Evolutionary conservation across 2,888 invertebrate species (phyloP), one percentile per base, ranked within the genome.

Genomic region (Dermolepida albohirtum): DNA sequence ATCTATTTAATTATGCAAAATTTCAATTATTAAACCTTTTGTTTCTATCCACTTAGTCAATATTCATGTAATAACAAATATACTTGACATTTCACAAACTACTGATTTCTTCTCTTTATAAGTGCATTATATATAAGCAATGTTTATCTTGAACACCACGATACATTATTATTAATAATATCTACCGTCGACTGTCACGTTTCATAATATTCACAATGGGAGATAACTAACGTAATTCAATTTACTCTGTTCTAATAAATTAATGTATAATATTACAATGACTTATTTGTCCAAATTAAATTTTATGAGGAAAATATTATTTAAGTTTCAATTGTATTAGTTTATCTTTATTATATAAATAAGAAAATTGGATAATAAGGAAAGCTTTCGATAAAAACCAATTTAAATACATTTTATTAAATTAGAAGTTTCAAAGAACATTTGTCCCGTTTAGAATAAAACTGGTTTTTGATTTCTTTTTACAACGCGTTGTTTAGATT

Each of bases 1-100:
- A 55, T 55, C 17, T 40, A 40, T 14, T 55, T 55, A 55, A 55
- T 55, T 41, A 40, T 11, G 16, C 40, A 17, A n/a, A 55, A 55
- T 55, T 55, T 55, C 17, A 41, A n/a, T 55, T 55, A 55, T 16
- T 40, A 41, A 41, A 40, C 17, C 41, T 39, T 55, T 55, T 55
- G 55, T 55, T n/a, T 10, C 16, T 22, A 29, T 11, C 55, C 29
- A 41, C 41, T 55, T 40, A 17, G 14, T 39, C 39, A 39, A 10
- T 41, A 40, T 41, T 40, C 55, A 11, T 29, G 41, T 10, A 11
- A 55, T 55, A 55, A 10, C 14, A 11, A 55, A 5, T 5, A 41
- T 41, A 6, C 16, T 22, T 11, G 17, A 8, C 11, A 17, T 55
- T 55, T 11, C 11, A 11, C n/a, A 55, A 40, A 17, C 16, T 41